Percentiles rank a stretch among this genome's conserved stretches.
These are phyloP conservation scores for Drosophila pachea DNA, from an alignment of 1,140 invertebrate genomes.

Conservation along the genomic window DNA sequence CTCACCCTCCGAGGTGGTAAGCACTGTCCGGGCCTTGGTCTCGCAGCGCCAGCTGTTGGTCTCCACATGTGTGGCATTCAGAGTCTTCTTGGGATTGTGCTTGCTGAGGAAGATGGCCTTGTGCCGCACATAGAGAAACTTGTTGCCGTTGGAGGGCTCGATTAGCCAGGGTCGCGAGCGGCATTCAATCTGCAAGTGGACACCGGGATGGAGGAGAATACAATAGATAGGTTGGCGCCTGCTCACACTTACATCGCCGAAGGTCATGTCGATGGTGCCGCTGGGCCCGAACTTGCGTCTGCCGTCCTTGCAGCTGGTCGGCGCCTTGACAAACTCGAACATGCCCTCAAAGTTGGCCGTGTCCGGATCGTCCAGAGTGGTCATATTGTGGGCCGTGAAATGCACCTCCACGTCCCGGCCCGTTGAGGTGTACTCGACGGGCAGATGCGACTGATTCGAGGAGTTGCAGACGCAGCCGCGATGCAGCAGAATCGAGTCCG, in stretches of 20 bases:
- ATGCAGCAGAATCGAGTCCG: constrained; percentile 82
- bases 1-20: constrained; percentile 76
- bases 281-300: constrained; percentile 86
- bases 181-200: constrained; percentile 86
- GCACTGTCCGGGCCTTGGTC: constrained; percentile 73
- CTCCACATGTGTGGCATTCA: constrained; percentile 62
- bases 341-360: constrained; percentile 90
- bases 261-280: constrained; percentile 86
- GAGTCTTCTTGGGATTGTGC: constrained; percentile 69
- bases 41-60: constrained; percentile 65
- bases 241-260: constrained; percentile 85
- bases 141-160: constrained; percentile 83
- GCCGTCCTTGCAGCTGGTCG: constrained; percentile 82
- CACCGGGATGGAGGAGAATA: too few relatives aligned
- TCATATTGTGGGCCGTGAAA: constrained; percentile 90
- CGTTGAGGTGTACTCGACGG: constrained; percentile 88
- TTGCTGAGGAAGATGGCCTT: constrained; percentile 77
- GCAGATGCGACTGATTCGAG: constrained; percentile 78
- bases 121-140: constrained; percentile 76
- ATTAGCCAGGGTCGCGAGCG: constrained; percentile 89
- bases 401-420: constrained; percentile 88
- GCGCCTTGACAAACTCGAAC: constrained; percentile 88
- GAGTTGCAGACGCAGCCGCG: constrained; percentile 84
- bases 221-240: too few relatives aligned
- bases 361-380: constrained; percentile 89